Conservation (phyloP, 2,888 invertebrate species). For the Boloria euphrosyne region DNA sequence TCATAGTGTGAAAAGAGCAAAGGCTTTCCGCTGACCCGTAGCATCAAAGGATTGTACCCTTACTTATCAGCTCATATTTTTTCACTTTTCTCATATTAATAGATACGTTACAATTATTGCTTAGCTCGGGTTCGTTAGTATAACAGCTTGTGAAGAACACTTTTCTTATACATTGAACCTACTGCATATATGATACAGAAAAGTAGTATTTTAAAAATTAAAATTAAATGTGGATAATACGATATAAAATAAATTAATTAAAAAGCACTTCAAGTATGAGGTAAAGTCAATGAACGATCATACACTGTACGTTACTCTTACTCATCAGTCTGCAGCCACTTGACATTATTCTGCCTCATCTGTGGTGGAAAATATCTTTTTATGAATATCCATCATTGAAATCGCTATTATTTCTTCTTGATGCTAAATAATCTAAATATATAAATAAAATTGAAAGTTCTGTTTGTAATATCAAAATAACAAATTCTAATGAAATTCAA, state of each 20-base stretch:
- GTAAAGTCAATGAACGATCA: slow-evolving; percentile 6
- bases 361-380: slow-evolving; percentile 1
- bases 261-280: neutral
- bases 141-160: too few relatives aligned
- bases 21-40: slow-evolving; percentile 1
- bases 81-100: neutral
- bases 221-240: neutral
- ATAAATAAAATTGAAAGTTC: too few relatives aligned
- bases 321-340: slow-evolving; percentile 17
- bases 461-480: too few relatives aligned
- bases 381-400: neutral
- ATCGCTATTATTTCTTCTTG: neutral
- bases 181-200: too few relatives aligned
- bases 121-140: too few relatives aligned
- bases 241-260: neutral
- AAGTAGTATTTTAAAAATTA: too few relatives aligned
- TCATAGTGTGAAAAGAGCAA: slow-evolving; percentile 9
- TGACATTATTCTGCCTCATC: slow-evolving; percentile 27
- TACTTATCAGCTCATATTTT: neutral
- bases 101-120: too few relatives aligned
- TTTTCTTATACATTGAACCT: too few relatives aligned
- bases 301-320: neutral
- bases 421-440: too few relatives aligned
- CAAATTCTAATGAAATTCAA: too few relatives aligned
- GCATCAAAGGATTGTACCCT: neutral